Percentiles rank a stretch among this genome's conserved stretches.
phyloP scores from a whole-genome alignment of 2,797 vertebrate species.

The Coendou prehensilis region DNA sequence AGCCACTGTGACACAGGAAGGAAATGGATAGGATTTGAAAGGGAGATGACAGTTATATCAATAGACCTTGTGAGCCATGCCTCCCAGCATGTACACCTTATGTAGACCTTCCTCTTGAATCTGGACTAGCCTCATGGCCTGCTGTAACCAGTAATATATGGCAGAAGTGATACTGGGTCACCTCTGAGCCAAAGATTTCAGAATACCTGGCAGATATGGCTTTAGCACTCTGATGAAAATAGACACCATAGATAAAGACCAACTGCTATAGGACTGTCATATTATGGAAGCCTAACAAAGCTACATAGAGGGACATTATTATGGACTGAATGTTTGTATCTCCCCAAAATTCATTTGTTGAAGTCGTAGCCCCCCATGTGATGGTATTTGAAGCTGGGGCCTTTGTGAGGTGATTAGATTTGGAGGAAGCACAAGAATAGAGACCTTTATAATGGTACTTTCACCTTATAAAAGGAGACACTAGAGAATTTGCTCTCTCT shows the following conservation, averaged over 20 bases:
- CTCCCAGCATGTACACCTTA: neutral
- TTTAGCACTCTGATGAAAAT: neutral
- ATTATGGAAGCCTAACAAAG: neutral
- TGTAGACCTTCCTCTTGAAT: neutral
- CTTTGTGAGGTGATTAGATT: neutral
- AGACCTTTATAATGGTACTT: neutral
- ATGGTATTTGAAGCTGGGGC: neutral
- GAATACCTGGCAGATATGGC: neutral
- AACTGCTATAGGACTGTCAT: neutral
- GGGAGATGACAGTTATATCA: neutral
- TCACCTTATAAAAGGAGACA: neutral
- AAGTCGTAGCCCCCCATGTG: neutral
- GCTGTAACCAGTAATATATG: neutral
- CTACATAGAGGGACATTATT: neutral
- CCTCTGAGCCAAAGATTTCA: neutral
- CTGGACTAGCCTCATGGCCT: neutral
- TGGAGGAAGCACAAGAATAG: neutral
- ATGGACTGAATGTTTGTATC: neutral
- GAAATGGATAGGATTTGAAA: neutral
- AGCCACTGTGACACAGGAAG: neutral
- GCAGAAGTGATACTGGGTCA: neutral
- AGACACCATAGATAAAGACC: neutral
- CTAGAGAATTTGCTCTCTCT: neutral
- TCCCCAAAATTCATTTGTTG: neutral
- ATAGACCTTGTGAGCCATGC: neutral